Evolutionary conservation across 2,113 vertebrate genomes (phyloP).

Genomic region (Otocyon megalotis): DNA sequence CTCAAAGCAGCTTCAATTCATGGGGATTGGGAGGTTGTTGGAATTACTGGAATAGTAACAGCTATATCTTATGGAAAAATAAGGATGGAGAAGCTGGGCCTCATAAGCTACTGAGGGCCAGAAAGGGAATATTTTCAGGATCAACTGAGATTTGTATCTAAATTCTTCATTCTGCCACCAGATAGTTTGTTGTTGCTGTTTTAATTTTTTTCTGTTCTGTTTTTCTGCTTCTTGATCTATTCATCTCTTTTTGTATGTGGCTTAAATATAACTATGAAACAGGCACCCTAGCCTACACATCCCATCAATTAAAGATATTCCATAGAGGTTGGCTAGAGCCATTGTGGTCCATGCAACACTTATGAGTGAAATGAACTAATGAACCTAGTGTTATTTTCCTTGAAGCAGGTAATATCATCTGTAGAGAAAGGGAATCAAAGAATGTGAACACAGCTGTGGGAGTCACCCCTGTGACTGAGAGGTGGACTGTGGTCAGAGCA

Average conservation of each 20-base stretch:
- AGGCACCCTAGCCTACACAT: background rate
- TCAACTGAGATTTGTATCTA: rapidly evolving
- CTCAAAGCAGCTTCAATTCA: background rate
- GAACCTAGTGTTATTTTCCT: background rate
- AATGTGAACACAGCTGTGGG: background rate
- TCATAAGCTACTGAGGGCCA: background rate
- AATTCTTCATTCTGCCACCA: background rate
- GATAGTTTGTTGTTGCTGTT: background rate
- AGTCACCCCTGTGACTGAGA: background rate
- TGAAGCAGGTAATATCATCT: background rate
- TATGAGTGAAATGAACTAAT: background rate
- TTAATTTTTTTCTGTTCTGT: background rate
- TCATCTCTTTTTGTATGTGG: background rate
- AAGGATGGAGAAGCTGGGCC: background rate
- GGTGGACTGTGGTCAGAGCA: background rate
- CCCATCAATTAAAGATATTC: background rate
- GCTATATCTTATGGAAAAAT: background rate
- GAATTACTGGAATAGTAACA: background rate
- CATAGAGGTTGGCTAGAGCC: background rate
- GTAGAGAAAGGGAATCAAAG: background rate
- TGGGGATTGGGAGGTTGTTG: background rate
- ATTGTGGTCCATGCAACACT: background rate
- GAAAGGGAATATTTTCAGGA: background rate
- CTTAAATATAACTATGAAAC: background rate
- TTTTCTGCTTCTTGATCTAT: background rate